phyloP scores from a whole-genome alignment of 2,797 vertebrate species.

The Tinamus major region DNA sequence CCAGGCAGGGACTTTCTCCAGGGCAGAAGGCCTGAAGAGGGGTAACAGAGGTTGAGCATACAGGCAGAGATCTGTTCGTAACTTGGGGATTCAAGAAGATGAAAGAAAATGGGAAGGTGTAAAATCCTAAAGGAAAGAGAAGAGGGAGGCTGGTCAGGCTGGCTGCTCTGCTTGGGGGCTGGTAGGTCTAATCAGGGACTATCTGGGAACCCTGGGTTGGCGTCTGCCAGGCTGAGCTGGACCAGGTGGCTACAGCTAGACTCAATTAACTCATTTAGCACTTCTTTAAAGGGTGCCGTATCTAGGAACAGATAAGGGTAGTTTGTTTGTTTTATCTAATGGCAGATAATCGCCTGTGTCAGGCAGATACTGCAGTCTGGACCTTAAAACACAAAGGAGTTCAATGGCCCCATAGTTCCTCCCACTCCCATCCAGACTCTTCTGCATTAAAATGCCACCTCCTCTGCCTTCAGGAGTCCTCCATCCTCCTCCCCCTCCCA shows the following conservation, averaged over 20 bases:
- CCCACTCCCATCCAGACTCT: neutral
- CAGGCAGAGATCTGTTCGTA: neutral
- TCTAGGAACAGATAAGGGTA: neutral
- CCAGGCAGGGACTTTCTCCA: neutral
- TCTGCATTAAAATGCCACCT: neutral
- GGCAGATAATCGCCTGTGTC: neutral
- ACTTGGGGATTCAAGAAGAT: neutral
- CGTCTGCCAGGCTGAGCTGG: neutral
- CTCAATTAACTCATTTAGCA: neutral
- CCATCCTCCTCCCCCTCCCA: neutral
- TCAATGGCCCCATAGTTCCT: neutral
- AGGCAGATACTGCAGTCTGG: neutral
- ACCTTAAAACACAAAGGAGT: slow-evolving; percentile 42
- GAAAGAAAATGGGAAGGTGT: neutral
- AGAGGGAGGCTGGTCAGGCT: rapidly evolving
- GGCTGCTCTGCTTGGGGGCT: neutral
- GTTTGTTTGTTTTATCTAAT: slow-evolving; percentile 31
- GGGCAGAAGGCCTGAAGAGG: neutral
- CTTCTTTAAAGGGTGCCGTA: neutral
- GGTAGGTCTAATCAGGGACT: neutral
- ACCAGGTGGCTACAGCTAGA: neutral
- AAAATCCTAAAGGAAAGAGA: neutral
- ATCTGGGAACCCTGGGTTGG: neutral
- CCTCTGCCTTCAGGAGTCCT: neutral
- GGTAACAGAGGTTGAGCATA: neutral